These are phyloP conservation scores for Fulmarus glacialis DNA, from an alignment of 2,113 vertebrate species.

Conservation along the genomic window DNA sequence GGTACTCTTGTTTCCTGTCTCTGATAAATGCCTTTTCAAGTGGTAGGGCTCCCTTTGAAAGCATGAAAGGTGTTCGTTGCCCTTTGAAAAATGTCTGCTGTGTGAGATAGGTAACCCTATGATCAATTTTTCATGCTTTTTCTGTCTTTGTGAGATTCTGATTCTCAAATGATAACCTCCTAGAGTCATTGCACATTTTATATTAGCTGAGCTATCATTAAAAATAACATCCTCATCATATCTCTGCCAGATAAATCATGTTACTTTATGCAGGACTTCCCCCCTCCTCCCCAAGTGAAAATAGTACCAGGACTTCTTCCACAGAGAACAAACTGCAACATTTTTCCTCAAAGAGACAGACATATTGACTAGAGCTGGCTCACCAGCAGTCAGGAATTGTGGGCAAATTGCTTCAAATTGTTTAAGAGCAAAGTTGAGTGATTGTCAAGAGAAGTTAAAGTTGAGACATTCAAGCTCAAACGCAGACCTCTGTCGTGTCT, in stretches of 20 bases:
- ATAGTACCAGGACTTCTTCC: neutral
- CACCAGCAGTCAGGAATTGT: neutral
- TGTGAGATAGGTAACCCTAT: conserved; percentile 23
- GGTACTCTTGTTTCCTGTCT: neutral
- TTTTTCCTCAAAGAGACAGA: neutral
- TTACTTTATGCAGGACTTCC: neutral
- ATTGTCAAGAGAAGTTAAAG: neutral
- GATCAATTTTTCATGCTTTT: conserved; percentile 74
- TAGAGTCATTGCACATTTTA: conserved; percentile 12
- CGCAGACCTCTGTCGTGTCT: neutral
- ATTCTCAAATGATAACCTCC: conserved; percentile 34
- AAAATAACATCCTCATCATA: conserved; percentile 13
- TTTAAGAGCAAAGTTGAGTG: neutral
- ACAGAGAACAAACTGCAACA: neutral
- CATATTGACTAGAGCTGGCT: neutral
- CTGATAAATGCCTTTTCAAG: conserved; percentile 3
- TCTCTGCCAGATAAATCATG: neutral
- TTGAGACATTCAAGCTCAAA: neutral
- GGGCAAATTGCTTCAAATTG: neutral
- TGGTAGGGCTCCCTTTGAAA: conserved; percentile 25
- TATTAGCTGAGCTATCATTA: conserved; percentile 57
- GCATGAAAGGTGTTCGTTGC: neutral
- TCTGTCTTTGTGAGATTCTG: conserved; percentile 20
- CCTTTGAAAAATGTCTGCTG: conserved; percentile 36
- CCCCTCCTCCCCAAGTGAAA: neutral